phyloP scores from a whole-genome alignment of 2,888 invertebrate genomes.

The Phorcus lineatus region DNA sequence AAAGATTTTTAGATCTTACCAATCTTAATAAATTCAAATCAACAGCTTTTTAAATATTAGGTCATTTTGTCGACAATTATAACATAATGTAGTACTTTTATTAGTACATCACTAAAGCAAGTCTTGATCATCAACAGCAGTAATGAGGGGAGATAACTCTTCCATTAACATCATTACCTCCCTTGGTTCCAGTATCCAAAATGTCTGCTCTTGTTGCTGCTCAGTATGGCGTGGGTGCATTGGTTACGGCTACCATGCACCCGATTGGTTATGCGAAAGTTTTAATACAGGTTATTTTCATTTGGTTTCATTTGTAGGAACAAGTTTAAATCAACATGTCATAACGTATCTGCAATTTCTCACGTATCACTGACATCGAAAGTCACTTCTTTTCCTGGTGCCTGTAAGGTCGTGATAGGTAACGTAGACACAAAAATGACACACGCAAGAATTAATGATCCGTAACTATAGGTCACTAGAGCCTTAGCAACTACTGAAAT shows the following conservation, averaged over 20 bases:
- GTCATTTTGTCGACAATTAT: too few species aligned
- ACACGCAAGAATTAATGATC: background rate
- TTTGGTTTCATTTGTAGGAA: background rate
- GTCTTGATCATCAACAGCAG: background rate
- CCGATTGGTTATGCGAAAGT: slow-evolving; percentile 67
- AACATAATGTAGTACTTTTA: too few species aligned
- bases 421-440: background rate
- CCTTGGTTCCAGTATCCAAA: slow-evolving; percentile 23
- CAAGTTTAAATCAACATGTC: background rate
- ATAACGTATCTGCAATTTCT: background rate
- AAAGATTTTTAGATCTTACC: too few species aligned
- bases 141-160: background rate
- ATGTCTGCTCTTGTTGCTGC: slow-evolving; percentile 46
- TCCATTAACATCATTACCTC: background rate
- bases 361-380: background rate
- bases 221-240: slow-evolving; percentile 52
- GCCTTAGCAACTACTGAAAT: too few species aligned
- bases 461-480: slow-evolving; percentile 35
- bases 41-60: too few species aligned
- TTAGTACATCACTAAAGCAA: too few species aligned
- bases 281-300: slow-evolving; percentile 58
- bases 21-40: too few species aligned
- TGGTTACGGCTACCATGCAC: slow-evolving; percentile 59
- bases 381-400: background rate
- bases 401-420: background rate